These are phyloP conservation scores for Crotalus adamanteus DNA, from an alignment of 2,797 vertebrate genomes.

Conservation along the genomic window DNA sequence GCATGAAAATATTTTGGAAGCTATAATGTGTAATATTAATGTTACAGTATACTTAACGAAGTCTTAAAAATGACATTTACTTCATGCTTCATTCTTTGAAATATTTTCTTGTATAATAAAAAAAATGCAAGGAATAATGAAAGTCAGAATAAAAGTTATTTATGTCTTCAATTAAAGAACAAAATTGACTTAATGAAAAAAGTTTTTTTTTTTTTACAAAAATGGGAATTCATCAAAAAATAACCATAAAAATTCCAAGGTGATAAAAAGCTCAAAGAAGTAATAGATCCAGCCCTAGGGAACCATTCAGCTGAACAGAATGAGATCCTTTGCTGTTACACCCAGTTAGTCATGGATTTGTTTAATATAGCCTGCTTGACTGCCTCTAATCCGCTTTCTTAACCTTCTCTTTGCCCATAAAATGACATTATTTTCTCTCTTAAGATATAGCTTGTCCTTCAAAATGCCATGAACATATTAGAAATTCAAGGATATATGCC, in stretches of 20 bases:
- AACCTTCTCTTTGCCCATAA: constrained; percentile 57
- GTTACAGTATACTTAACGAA: constrained; percentile 47
- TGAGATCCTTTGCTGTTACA: constrained; percentile 76
- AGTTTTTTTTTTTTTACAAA: constrained; percentile 70
- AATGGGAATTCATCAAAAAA: constrained; percentile 75
- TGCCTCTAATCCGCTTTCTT: constrained; percentile 74
- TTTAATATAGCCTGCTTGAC: constrained; percentile 73
- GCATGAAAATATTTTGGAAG: constrained; percentile 9
- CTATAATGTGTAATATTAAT: constrained; percentile 38
- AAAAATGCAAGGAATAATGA: constrained; percentile 69
- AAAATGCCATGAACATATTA: constrained; percentile 37
- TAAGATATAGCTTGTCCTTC: constrained; percentile 47
- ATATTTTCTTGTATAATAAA: constrained; percentile 69
- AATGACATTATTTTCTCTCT: constrained; percentile 67
- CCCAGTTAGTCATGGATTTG: constrained; percentile 76
- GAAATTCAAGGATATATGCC: neutral
- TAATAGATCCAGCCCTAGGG: constrained; percentile 71
- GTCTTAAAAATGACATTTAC: constrained; percentile 61
- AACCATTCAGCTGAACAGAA: constrained; percentile 75
- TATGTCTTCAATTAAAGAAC: constrained; percentile 78
- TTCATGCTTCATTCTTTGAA: constrained; percentile 72
- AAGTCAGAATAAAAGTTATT: constrained; percentile 76
- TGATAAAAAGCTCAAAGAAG: constrained; percentile 74
- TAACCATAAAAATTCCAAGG: constrained; percentile 79
- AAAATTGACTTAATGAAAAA: constrained; percentile 73